Base-by-base conservation (phyloP, 2,113 vertebrate genomes). In the Pipra filicauda region DNA sequence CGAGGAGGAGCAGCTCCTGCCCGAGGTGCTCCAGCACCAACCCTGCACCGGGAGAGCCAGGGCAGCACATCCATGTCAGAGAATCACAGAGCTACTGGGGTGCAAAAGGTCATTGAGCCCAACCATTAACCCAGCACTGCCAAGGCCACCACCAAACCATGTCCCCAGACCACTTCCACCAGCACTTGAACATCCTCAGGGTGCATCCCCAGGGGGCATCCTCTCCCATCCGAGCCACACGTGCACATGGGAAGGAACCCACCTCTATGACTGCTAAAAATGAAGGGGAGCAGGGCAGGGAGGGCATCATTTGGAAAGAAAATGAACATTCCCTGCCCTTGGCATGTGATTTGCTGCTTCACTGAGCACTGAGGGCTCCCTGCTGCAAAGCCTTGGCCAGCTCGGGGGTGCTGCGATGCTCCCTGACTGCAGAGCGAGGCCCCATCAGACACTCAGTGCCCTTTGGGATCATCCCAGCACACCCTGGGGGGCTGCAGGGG, bases 371-470 rank as follows among this genome's bases (percentile, higher is more conserved):
- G 2, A 37, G 73, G 44, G 41, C 39, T 73, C 30, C 49, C 12
- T 24, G 44, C 49, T 27, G 52, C 0, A 0, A 30, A 46, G 41
- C 59, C 48, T 54, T 3, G 54, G 58, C 57, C n/a, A 19, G 52
- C 37, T 16, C 31, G 1, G 15, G 44, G 43, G 33, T 13, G 54
- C 52, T 5, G 15, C 1, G 0, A 35, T 7, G 4, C 9, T 70
- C 64, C 30, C 14, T 6, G 30, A 48, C 18, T 19, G 23, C 54
- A 61, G 44, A 48, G 52, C 9, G 7, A 26, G 30, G 5, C 19
- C 49, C 18, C 41, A 17, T 26, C 0, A 0, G 31, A 46, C 2
- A 5, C 51, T 43, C 5, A 0, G 46, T 46, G 52, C 24, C 48
- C 74, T 9, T 6, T 1, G 0, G 31, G 54, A 31, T 26, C 15